Evolutionary conservation across 2,888 invertebrate genomes (phyloP).

Genomic region (Notodonta ziczac): DNA sequence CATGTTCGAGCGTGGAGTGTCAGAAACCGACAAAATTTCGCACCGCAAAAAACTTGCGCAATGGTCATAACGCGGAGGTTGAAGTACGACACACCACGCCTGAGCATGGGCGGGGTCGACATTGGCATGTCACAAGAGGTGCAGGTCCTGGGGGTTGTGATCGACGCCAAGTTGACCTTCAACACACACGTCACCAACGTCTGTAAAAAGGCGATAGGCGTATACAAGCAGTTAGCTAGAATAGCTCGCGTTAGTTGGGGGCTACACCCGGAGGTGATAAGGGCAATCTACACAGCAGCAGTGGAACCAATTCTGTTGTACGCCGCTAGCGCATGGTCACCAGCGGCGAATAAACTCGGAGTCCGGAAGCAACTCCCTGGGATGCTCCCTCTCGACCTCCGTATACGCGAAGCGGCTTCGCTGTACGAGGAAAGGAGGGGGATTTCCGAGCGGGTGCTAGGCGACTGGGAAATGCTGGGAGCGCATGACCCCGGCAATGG

Average conservation of each 20-base stretch:
- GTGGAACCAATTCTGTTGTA: background rate
- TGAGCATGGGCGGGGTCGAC: conserved; percentile 9
- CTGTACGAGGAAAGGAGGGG: conserved; percentile 8
- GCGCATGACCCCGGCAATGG: background rate
- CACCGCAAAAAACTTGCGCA: conserved; percentile 5
- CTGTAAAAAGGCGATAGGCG: background rate
- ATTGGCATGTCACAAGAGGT: conserved; percentile 2
- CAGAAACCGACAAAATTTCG: conserved; percentile 12
- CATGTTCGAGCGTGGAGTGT: conserved; percentile 14
- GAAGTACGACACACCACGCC: conserved; percentile 7
- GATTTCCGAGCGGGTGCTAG: background rate
- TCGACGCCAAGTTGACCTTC: conserved; percentile 1
- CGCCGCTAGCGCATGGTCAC: conserved; percentile 1
- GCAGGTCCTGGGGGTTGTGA: background rate
- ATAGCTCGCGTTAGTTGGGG: conserved; percentile 10
- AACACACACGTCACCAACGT: conserved; percentile 2
- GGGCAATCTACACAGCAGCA: too few species aligned
- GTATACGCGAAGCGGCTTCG: conserved; percentile 20
- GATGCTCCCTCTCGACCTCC: conserved; percentile 26
- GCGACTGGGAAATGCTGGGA: conserved; percentile 3
- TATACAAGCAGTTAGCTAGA: conserved; percentile 5
- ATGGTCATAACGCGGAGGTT: background rate
- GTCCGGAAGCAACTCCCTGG: conserved; percentile 8
- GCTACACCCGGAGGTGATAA: conserved; percentile 3
- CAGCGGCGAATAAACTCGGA: background rate